Evolutionary conservation across 2,888 invertebrate species (phyloP).

Genomic region (Tiliacea aurago): DNA sequence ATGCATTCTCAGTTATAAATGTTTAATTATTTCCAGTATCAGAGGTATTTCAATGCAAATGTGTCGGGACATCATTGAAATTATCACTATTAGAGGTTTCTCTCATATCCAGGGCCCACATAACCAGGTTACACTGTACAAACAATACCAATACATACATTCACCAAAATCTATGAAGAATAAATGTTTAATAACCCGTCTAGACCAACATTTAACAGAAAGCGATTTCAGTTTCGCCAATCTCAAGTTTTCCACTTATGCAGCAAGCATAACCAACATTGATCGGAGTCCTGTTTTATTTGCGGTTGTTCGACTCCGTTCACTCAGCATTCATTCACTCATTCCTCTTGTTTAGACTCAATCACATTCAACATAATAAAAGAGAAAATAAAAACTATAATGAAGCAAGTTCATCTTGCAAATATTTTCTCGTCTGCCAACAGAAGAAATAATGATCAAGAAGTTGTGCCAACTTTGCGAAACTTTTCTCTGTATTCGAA

Average conservation of each 20-base stretch:
- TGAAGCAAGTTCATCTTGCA: slow-evolving; percentile 83
- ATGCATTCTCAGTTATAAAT: too few relatives aligned
- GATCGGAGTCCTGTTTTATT: slow-evolving; percentile 83
- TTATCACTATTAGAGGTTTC: too few relatives aligned
- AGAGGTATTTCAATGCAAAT: too few relatives aligned
- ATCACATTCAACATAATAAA: slow-evolving; percentile 84
- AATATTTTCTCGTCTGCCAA: slow-evolving; percentile 84
- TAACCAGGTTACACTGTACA: slow-evolving; percentile 9
- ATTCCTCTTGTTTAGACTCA: slow-evolving; percentile 86
- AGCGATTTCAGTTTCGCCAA: slow-evolving; percentile 81
- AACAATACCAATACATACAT: slow-evolving; percentile 67
- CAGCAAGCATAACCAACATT: slow-evolving; percentile 71
- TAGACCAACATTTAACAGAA: slow-evolving; percentile 83
- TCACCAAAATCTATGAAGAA: slow-evolving; percentile 80
- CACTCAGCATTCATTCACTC: slow-evolving; percentile 78
- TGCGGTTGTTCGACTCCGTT: slow-evolving; percentile 72
- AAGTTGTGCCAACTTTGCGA: slow-evolving; percentile 68
- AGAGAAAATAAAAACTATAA: slow-evolving; percentile 86
- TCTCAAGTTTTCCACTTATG: slow-evolving; percentile 83
- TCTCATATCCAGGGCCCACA: too few relatives aligned
- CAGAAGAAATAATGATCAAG: slow-evolving; percentile 74
- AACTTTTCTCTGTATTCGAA: slow-evolving; percentile 63
- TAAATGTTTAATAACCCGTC: slow-evolving; percentile 88
- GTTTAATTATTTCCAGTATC: too few relatives aligned
- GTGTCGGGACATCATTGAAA: too few relatives aligned